These are phyloP conservation scores for Rhamnusium bicolor DNA, from an alignment of 2,888 invertebrate species.

Conservation along the genomic window DNA sequence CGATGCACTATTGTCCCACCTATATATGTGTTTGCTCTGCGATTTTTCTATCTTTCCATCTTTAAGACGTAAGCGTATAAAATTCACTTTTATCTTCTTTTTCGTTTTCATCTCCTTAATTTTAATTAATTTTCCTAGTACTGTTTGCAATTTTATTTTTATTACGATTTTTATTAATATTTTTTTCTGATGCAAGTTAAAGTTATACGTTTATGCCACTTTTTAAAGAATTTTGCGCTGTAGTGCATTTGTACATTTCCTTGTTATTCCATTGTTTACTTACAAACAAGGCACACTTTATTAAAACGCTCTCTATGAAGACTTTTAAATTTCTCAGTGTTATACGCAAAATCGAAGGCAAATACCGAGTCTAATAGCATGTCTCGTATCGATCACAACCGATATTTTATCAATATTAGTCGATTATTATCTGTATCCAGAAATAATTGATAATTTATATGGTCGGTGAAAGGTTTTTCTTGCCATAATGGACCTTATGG, in stretches of 20 bases:
- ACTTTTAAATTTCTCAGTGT: constrained; percentile 10
- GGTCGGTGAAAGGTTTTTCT: constrained; percentile 26
- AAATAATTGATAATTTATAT: constrained; percentile 52
- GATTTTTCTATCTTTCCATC: too few relatives aligned
- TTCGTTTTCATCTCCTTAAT: too few relatives aligned
- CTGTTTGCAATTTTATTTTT: too few relatives aligned
- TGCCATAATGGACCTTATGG: constrained; percentile 36
- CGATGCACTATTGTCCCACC: too few relatives aligned
- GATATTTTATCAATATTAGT: constrained; percentile 56
- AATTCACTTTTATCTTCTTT: too few relatives aligned
- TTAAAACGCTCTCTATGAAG: neutral
- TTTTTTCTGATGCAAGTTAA: too few relatives aligned
- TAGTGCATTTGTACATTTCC: neutral
- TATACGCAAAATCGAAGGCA: constrained; percentile 44
- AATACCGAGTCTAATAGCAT: constrained; percentile 51
- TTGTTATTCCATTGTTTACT: neutral
- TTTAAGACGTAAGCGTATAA: too few relatives aligned
- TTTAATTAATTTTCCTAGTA: too few relatives aligned
- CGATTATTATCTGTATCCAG: constrained; percentile 53
- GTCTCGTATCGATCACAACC: constrained; percentile 52
- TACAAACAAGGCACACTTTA: neutral
- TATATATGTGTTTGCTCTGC: too few relatives aligned
- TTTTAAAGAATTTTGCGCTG: too few relatives aligned
- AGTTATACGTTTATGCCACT: too few relatives aligned
- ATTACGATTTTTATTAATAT: too few relatives aligned